Base-by-base conservation (phyloP, 2,888 invertebrate genomes). In the Erannis defoliaria region DNA sequence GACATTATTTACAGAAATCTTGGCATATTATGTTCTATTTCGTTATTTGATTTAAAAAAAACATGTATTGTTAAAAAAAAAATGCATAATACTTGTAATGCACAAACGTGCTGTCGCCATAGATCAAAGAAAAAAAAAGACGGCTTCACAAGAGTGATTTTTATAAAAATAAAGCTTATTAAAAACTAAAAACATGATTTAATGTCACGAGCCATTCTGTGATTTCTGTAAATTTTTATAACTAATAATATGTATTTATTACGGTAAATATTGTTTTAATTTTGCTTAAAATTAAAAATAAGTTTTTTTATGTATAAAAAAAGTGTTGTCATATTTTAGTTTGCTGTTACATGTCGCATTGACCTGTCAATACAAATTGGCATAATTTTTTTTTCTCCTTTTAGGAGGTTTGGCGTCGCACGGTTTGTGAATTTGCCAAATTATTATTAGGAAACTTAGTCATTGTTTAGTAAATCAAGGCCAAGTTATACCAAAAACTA, bases 191-290 rank as follows among this genome's bases (percentile, higher is more conserved):
- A 50, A 31, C 12, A 46, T 19, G 23, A 60, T 46, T 57, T 46
- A 55, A 60, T 53, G 57, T 65, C 63, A 65, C 59, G 55, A 54
- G 54, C 51, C 23, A n/a, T 33, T 63, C 63, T 63, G 68, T 68
- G 68, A 68, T 68, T 55, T 61, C 33, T 53, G 45, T 50, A 38
- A 51, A 45, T 54, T 55, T 53, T 14, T 56, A 58, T 31, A n/a
- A n/a, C n/a, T n/a, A n/a, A n/a, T 26, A n/a, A 33, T 55, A 55
- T 55, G 5, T 61, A 53, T 59, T 49, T 56, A 57, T 53, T 19
- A 33, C 29, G 35, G 31, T 50, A 26, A 62, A 56, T 18, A 33
- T 46, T 53, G 42, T 55, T n/a, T n/a, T n/a, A 55, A 51, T 63
- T 55, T 63, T 57, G 48, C 55, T 62, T 64, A 40, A 18, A 62